These are phyloP conservation scores for Leptonema lineaticorne DNA, from an alignment of 1,140 invertebrate genomes.

Conservation along the genomic window DNA sequence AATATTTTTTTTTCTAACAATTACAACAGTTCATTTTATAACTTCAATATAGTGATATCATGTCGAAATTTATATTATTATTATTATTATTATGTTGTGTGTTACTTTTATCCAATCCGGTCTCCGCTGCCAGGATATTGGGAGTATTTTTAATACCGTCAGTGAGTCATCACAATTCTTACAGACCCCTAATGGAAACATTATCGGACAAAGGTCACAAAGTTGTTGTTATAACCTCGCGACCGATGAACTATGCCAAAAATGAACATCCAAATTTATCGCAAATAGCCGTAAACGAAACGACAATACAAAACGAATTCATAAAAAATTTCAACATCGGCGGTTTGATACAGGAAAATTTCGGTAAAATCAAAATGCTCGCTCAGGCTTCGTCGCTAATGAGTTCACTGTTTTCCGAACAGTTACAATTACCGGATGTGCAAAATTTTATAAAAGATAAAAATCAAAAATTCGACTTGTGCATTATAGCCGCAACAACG, in stretches of 20 bases:
- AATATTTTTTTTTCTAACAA: no score
- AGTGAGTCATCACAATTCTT: conserved; percentile 53
- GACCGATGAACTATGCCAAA: conserved; percentile 31
- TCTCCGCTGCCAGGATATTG: conserved; percentile 47
- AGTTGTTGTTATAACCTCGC: conserved; percentile 47
- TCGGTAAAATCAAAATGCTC: conserved; percentile 32
- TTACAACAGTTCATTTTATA: no score
- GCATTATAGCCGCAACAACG: conserved; percentile 44
- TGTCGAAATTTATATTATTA: no score
- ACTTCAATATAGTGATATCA: no score
- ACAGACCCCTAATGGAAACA: conserved; percentile 46
- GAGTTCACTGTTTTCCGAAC: background rate
- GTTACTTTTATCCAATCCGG: no score
- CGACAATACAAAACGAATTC: conserved; percentile 42
- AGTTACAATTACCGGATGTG: conserved; percentile 39
- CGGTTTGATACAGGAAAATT: no score
- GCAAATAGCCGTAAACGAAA: conserved; percentile 42
- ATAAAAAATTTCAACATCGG: conserved; percentile 23
- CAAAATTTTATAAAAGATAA: conserved; percentile 44
- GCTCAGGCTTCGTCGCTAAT: background rate
- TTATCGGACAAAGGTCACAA: conserved; percentile 53
- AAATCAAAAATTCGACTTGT: conserved; percentile 46
- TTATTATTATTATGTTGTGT: no score
- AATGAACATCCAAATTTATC: conserved; percentile 15
- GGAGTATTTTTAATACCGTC: conserved; percentile 52